Conservation (phyloP, 2,113 vertebrate genomes). For the Sula dactylatra region DNA sequence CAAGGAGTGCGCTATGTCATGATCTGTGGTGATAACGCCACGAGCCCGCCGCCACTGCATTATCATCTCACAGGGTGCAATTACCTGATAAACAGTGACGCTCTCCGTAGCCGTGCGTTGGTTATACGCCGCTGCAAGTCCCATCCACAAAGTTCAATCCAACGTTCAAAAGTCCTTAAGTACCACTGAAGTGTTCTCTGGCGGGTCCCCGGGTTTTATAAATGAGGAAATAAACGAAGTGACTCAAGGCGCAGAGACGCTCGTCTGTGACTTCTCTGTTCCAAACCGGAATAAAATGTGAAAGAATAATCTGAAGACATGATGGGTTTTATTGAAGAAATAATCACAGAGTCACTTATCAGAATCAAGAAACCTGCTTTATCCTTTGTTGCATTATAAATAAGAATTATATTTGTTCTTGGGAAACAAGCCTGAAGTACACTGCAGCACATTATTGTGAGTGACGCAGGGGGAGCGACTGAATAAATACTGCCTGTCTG, state of each 20-base stretch:
- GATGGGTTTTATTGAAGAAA: conserved; percentile 19
- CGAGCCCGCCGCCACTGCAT: not conserved
- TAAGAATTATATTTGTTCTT: conserved; percentile 51
- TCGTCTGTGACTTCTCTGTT: not conserved
- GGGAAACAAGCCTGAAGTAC: conserved; percentile 16
- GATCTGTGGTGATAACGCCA: not conserved
- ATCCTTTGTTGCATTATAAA: conserved; percentile 66
- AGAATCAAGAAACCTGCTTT: conserved; percentile 11
- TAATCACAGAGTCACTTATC: conserved; percentile 41
- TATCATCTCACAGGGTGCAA: not conserved
- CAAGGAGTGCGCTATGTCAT: not conserved
- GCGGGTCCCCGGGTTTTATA: not conserved
- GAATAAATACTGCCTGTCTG: conserved; percentile 15
- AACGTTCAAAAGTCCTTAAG: not conserved
- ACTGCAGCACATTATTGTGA: not conserved
- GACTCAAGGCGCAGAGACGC: not conserved
- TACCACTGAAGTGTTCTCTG: not conserved
- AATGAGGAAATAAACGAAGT: conserved; percentile 20
- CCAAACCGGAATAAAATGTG: conserved; percentile 11
- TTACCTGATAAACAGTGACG: not conserved
- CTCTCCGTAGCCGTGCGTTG: not conserved
- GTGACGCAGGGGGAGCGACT: not conserved
- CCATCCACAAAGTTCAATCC: not conserved
- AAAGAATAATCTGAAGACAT: conserved; percentile 12
- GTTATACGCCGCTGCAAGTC: not conserved